Evolutionary conservation across 2,797 vertebrate species (phyloP).

Genomic region (Scolopax bukidnonensis): DNA sequence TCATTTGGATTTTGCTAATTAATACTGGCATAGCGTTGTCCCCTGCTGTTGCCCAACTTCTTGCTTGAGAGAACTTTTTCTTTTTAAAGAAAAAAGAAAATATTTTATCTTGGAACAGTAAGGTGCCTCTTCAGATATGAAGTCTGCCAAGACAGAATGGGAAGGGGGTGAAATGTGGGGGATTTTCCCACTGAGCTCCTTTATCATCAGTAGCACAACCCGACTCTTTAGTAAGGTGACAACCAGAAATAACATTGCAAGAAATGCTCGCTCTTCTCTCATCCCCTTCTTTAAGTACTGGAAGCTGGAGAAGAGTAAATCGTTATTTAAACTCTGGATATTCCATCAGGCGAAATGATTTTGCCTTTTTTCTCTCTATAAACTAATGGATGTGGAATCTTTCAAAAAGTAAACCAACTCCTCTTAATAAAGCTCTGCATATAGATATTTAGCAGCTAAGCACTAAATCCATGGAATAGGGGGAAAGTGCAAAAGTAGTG

Average conservation of each 20-base stretch:
- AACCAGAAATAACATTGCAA: background rate
- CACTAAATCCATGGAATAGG: constrained; percentile 63
- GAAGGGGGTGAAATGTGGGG: background rate
- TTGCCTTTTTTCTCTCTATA: constrained; percentile 21
- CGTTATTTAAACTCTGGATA: background rate
- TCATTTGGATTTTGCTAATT: constrained; percentile 67
- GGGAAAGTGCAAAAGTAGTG: constrained; percentile 60
- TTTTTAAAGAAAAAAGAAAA: constrained; percentile 28
- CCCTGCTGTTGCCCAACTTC: constrained; percentile 59
- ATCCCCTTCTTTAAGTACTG: constrained; percentile 7
- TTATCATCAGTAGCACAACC: constrained; percentile 26
- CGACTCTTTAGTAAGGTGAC: background rate
- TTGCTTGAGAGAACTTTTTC: constrained; percentile 49
- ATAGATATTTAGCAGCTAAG: constrained; percentile 64
- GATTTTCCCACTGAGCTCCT: constrained; percentile 2
- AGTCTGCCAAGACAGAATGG: background rate
- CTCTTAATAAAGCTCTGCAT: constrained; percentile 62
- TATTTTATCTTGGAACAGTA: constrained; percentile 46
- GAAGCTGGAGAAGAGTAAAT: constrained; percentile 32
- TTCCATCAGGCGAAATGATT: background rate
- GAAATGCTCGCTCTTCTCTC: background rate
- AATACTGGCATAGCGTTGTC: constrained; percentile 49
- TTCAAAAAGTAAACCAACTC: constrained; percentile 57
- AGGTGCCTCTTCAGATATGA: constrained; percentile 35
- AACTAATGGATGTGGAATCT: constrained; percentile 59